Evolutionary conservation across 2,888 invertebrate genomes (phyloP).

Genomic region (Xylocampa areola): DNA sequence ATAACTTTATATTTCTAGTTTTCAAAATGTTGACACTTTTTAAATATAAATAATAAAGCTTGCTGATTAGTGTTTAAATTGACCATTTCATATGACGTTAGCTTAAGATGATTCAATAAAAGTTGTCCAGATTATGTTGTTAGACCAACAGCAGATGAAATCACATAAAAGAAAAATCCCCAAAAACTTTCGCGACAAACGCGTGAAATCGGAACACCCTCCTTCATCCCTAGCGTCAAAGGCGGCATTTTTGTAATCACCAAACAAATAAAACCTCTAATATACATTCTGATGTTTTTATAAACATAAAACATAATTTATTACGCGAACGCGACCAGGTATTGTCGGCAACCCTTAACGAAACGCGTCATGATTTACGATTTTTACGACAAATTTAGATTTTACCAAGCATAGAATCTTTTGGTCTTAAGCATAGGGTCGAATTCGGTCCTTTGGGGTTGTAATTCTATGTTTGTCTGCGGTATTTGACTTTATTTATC

Average conservation of each 20-base stretch:
- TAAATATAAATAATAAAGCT: too few species aligned
- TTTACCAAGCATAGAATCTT: constrained; percentile 13
- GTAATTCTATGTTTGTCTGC: constrained; percentile 48
- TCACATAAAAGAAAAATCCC: constrained; percentile 40
- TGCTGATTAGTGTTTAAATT: too few species aligned
- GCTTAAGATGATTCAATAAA: neutral
- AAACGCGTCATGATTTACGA: constrained; percentile 68
- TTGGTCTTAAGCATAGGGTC: constrained; percentile 22
- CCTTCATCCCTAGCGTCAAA: constrained; percentile 38
- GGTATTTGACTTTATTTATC: constrained; percentile 81
- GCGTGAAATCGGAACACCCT: constrained; percentile 51
- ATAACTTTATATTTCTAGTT: too few species aligned
- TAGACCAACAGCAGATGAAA: constrained; percentile 15
- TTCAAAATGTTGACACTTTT: too few species aligned
- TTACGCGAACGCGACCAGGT: constrained; percentile 59
- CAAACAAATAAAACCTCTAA: constrained; percentile 63
- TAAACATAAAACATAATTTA: constrained; percentile 65
- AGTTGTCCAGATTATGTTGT: neutral
- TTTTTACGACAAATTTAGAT: constrained; percentile 32
- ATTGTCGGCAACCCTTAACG: constrained; percentile 67
- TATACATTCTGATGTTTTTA: constrained; percentile 62
- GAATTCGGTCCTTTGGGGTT: constrained; percentile 15
- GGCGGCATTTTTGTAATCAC: constrained; percentile 56
- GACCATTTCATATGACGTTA: too few species aligned
- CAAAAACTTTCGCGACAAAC: constrained; percentile 48